Percentiles rank a stretch among this genome's conserved stretches.
These are phyloP conservation scores for Tupiocoris notatus DNA, from an alignment of 2,888 invertebrate genomes.

Conservation along the genomic window DNA sequence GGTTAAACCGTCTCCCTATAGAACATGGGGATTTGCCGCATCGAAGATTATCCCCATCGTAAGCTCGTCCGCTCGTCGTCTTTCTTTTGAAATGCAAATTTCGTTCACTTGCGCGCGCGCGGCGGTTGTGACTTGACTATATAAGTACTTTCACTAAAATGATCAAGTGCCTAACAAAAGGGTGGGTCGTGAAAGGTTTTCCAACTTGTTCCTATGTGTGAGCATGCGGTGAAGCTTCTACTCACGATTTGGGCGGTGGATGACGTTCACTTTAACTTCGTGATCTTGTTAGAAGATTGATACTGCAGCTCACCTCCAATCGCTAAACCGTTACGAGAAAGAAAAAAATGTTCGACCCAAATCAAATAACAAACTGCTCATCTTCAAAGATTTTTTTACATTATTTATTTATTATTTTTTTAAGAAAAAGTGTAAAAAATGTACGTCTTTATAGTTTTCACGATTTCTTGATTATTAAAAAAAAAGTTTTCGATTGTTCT, in stretches of 20 bases:
- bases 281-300: background rate
- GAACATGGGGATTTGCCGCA: too few relatives aligned
- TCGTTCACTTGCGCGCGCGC: conserved; percentile 5
- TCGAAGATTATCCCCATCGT: too few relatives aligned
- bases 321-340: too few relatives aligned
- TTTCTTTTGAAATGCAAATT: conserved; percentile 21
- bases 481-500: too few relatives aligned
- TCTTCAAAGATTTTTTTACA: too few relatives aligned
- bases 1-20: background rate
- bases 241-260: conserved; percentile 2
- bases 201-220: conserved; percentile 12
- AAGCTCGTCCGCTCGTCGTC: background rate
- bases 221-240: conserved; percentile 2
- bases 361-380: too few relatives aligned
- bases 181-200: conserved; percentile 24
- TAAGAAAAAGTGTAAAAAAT: too few relatives aligned
- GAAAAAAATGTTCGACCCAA: too few relatives aligned
- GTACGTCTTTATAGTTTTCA: too few relatives aligned
- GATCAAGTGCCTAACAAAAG: conserved; percentile 28
- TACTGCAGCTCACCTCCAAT: too few relatives aligned
- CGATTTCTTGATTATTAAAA: too few relatives aligned
- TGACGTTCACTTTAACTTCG: background rate
- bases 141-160: conserved; percentile 26
- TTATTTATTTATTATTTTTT: too few relatives aligned
- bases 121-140: background rate